Evolutionary conservation across 2,797 vertebrate species (phyloP).

Genomic region (Hippoglossus hippoglossus): DNA sequence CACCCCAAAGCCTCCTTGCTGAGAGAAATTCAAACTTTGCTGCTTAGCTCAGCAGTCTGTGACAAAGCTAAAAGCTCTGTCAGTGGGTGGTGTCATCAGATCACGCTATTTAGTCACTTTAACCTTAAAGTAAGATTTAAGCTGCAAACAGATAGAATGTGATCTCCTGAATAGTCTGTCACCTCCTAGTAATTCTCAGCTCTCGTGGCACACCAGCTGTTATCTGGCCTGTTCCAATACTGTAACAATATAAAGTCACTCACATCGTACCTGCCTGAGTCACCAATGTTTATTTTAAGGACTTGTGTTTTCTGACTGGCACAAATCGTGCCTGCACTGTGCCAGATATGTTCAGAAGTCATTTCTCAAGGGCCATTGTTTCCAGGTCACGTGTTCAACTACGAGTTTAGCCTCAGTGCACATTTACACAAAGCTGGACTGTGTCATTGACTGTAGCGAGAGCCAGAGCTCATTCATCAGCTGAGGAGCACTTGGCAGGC

Average conservation of each 20-base stretch:
- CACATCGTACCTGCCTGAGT: neutral
- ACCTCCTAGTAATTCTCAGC: neutral
- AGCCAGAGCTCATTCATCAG: slow-evolving; percentile 10
- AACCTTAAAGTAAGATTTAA: neutral
- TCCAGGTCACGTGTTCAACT: slow-evolving; percentile 11
- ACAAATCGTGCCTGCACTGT: no score
- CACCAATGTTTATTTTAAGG: neutral
- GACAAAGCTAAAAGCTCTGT: neutral
- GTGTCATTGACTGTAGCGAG: neutral
- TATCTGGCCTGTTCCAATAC: slow-evolving; percentile 7
- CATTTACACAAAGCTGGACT: neutral
- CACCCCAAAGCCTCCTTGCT: neutral
- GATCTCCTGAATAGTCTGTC: slow-evolving; percentile 9
- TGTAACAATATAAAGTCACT: slow-evolving; percentile 9
- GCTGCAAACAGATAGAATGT: neutral
- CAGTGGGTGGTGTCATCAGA: neutral
- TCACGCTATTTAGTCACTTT: neutral
- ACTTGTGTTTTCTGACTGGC: neutral
- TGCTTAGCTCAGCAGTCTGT: neutral
- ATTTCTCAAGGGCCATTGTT: neutral
- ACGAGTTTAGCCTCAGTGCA: neutral
- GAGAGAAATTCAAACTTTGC: neutral
- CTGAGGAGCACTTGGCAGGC: neutral
- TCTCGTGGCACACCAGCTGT: slow-evolving; percentile 17
- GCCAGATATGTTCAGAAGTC: neutral